Evolutionary conservation across 2,888 invertebrate genomes (phyloP).

Genomic region (Labia minor): DNA sequence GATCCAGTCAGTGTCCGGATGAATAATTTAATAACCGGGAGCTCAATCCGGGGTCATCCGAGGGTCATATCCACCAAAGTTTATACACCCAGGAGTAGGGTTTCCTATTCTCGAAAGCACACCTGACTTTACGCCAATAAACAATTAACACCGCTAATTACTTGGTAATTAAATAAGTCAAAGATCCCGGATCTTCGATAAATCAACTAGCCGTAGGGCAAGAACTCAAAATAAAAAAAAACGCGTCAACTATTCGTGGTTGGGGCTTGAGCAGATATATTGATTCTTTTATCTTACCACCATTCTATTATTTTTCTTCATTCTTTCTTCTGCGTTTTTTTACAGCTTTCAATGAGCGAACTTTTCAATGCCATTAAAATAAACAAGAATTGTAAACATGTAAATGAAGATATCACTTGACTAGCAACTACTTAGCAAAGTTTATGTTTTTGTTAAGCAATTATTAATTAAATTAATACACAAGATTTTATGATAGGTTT

Average conservation of each 20-base stretch:
- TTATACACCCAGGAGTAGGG: neutral
- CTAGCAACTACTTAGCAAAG: too few species aligned
- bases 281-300: neutral
- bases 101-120: neutral
- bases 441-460: too few species aligned
- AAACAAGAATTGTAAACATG: too few species aligned
- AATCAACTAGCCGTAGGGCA: neutral
- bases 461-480: too few species aligned
- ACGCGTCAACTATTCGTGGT: neutral
- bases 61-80: neutral
- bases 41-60: neutral
- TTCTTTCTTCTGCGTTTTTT: neutral
- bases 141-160: neutral
- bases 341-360: too few species aligned
- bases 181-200: constrained; percentile 7
- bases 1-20: constrained; percentile 8
- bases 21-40: constrained; percentile 13
- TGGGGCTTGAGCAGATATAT: neutral
- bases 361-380: too few species aligned
- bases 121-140: neutral
- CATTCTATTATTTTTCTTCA: too few species aligned
- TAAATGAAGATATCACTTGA: too few species aligned
- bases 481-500: too few species aligned
- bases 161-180: neutral
- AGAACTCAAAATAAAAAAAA: neutral